Conservation (phyloP, 1,140 invertebrate species). For the Heliconius melpomene region DNA sequence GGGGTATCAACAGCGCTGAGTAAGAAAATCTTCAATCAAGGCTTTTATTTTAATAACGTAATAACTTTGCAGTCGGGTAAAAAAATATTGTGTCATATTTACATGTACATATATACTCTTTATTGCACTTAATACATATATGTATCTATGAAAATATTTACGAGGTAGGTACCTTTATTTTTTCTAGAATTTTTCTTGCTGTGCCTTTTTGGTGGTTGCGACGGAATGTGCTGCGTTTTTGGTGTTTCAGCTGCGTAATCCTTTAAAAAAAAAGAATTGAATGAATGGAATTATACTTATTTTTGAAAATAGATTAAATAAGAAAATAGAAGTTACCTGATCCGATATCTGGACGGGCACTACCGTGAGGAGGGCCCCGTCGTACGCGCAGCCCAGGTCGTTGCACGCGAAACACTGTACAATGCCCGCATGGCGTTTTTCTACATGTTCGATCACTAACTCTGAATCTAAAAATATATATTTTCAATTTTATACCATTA, state of each 20-base stretch:
- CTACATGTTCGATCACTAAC: conserved; percentile 85
- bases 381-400: conserved; percentile 86
- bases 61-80: too few relatives aligned
- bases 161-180: conserved; percentile 64
- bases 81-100: too few relatives aligned
- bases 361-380: conserved; percentile 85
- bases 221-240: conserved; percentile 53
- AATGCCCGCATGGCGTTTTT: conserved; percentile 92
- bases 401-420: conserved; percentile 95
- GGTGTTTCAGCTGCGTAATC: conserved; percentile 62
- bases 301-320: too few relatives aligned
- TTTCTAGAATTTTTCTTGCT: conserved; percentile 77
- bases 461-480: conserved; percentile 74
- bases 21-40: too few relatives aligned
- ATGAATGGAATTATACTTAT: too few relatives aligned
- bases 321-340: conserved; percentile 25
- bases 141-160: not conserved
- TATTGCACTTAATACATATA: too few relatives aligned
- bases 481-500: not conserved
- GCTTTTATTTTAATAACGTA: too few relatives aligned
- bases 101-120: too few relatives aligned
- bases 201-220: conserved; percentile 70
- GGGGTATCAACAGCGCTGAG: conserved; percentile 88
- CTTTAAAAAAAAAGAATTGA: conserved; percentile 36
- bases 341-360: conserved; percentile 87